phyloP scores from a whole-genome alignment of 2,888 invertebrate species.

The Gymnoscelis rufifasciata region DNA sequence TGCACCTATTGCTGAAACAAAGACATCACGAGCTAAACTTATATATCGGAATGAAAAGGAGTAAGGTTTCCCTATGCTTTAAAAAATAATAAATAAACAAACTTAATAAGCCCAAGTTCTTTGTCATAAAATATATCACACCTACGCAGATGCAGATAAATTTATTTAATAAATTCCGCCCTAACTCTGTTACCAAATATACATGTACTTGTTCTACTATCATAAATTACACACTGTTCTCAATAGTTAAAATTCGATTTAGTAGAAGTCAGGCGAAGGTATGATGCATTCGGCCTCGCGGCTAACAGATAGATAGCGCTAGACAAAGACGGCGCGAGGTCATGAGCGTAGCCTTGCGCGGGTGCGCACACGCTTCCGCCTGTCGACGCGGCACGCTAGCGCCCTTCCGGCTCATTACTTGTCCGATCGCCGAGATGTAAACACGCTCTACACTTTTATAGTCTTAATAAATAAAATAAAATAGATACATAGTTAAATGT shows the following conservation, averaged over 20 bases:
- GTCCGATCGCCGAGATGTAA: constrained; percentile 41
- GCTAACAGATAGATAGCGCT: constrained; percentile 76
- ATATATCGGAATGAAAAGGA: no score
- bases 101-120: no score
- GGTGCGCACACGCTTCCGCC: constrained; percentile 73
- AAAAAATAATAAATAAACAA: no score
- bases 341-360: constrained; percentile 78
- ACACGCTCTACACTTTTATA: constrained; percentile 26
- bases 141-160: no score
- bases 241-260: constrained; percentile 2
- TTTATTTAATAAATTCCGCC: no score
- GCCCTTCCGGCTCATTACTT: constrained; percentile 38
- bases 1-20: no score
- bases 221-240: neutral
- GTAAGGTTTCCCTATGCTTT: no score
- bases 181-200: neutral
- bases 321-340: constrained; percentile 78
- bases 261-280: constrained; percentile 44
- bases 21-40: no score
- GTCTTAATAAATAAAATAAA: constrained; percentile 13
- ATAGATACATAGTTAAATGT: constrained; percentile 3
- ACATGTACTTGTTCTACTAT: neutral
- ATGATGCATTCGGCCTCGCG: constrained; percentile 77
- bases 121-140: no score
- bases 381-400: constrained; percentile 51